Evolutionary conservation across 2,113 vertebrate genomes (phyloP).

Genomic region (Geococcyx californianus): DNA sequence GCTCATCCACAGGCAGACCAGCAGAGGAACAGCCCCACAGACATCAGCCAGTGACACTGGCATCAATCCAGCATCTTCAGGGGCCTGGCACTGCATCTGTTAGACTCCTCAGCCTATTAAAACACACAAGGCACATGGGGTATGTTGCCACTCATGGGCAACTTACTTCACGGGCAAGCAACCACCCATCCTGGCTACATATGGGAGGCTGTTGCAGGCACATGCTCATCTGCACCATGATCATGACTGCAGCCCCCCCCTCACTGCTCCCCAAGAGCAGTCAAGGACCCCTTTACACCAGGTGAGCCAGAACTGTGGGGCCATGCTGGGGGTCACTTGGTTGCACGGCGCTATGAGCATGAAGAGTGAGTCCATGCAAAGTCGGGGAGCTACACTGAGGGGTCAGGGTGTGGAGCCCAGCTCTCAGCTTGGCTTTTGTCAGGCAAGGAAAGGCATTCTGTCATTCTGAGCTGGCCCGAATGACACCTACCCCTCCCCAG

Average conservation of each 20-base stretch:
- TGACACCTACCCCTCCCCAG: neutral
- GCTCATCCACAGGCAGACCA: neutral
- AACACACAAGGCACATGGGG: fast-evolving
- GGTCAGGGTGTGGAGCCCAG: neutral
- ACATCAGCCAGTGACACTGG: neutral
- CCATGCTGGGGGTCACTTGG: fast-evolving
- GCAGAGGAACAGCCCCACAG: neutral
- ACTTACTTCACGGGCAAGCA: fast-evolving
- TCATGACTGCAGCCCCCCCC: neutral
- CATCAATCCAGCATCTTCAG: neutral
- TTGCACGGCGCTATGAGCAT: neutral
- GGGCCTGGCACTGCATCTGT: neutral
- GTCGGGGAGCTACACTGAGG: neutral
- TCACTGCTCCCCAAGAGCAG: neutral
- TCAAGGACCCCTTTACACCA: neutral
- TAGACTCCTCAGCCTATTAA: neutral
- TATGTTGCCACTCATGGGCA: neutral
- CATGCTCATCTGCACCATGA: neutral
- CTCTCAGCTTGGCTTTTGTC: neutral
- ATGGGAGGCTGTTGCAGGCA: neutral
- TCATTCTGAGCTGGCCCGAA: neutral
- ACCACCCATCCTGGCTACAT: fast-evolving
- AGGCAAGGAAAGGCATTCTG: fast-evolving
- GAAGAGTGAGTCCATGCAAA: neutral
- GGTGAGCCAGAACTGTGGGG: neutral